Conservation (phyloP, 2,888 invertebrate genomes). For the Acanthococcus lagerstroemiae region DNA sequence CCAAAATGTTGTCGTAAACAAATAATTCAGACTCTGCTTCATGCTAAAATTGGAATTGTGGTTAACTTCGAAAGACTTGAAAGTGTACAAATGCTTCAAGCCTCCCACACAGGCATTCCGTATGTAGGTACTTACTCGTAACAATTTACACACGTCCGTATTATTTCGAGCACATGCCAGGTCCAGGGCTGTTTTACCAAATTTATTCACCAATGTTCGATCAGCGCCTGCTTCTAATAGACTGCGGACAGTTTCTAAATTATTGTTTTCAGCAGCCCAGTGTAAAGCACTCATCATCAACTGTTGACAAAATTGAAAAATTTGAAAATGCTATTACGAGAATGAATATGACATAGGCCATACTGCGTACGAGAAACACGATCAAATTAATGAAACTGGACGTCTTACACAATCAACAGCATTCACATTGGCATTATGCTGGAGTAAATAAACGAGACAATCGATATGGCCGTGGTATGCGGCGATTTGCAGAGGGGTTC, state of each 20-base stretch:
- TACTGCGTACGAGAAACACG: background rate
- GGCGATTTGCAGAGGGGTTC: constrained; percentile 83
- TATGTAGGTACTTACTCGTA: constrained; percentile 15
- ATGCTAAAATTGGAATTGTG: too few relatives aligned
- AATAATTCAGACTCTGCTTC: too few relatives aligned
- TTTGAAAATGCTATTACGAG: background rate
- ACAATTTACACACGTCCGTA: constrained; percentile 7
- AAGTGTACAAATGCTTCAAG: too few relatives aligned
- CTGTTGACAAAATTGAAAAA: constrained; percentile 42
- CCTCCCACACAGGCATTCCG: too few relatives aligned
- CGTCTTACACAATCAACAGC: constrained; percentile 52
- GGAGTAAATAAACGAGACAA: constrained; percentile 59
- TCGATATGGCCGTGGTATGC: constrained; percentile 70
- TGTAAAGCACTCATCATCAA: constrained; percentile 84
- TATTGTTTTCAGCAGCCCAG: constrained; percentile 82
- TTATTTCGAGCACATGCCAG: constrained; percentile 52
- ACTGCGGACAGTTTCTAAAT: constrained; percentile 55
- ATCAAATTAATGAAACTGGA: background rate
- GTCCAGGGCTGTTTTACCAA: constrained; percentile 57
- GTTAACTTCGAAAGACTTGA: too few relatives aligned
- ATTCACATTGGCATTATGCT: constrained; percentile 61
- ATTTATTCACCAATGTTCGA: constrained; percentile 57
- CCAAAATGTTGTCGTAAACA: too few relatives aligned
- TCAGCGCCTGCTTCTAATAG: constrained; percentile 67
- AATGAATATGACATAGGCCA: background rate